Conservation (phyloP, 2,888 invertebrate species). For the Resseliella maxima region DNA sequence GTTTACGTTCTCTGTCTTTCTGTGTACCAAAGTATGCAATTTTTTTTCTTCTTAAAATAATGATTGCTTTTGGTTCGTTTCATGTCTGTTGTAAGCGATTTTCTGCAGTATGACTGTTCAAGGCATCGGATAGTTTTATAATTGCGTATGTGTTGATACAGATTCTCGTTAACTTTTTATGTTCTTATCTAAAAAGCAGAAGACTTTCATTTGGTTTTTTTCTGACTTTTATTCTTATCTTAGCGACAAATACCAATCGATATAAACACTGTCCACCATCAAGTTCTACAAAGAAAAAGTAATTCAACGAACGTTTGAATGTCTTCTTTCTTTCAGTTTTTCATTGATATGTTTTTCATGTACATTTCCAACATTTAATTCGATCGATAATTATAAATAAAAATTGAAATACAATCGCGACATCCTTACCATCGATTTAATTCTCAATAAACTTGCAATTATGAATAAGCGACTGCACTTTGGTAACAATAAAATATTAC, state of each 20-base stretch:
- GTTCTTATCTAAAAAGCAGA: not conserved
- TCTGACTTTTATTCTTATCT: not conserved
- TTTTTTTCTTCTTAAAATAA: not conserved
- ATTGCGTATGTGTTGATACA: slow-evolving; percentile 15
- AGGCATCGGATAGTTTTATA: not conserved
- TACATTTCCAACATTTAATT: not conserved
- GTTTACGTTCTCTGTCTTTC: not conserved
- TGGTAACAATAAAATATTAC: not conserved
- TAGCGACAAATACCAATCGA: slow-evolving; percentile 10
- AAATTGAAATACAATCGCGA: not conserved
- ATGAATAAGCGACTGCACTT: not conserved
- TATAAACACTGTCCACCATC: not conserved
- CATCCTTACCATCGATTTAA: not conserved
- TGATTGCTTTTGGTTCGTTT: slow-evolving; percentile 27
- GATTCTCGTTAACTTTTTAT: slow-evolving; percentile 26
- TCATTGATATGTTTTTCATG: not conserved
- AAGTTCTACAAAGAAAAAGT: not conserved
- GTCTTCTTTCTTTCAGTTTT: not conserved
- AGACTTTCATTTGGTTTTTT: slow-evolving; percentile 22
- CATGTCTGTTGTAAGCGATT: slow-evolving; percentile 13
- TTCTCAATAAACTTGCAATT: not conserved
- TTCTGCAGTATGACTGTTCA: not conserved
- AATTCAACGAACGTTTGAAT: slow-evolving; percentile 10
- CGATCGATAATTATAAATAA: not conserved
- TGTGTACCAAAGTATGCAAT: slow-evolving; percentile 15